phyloP scores from a whole-genome alignment of 92 coral and sea anemone species.

The Epizoanthus scotinus region DNA sequence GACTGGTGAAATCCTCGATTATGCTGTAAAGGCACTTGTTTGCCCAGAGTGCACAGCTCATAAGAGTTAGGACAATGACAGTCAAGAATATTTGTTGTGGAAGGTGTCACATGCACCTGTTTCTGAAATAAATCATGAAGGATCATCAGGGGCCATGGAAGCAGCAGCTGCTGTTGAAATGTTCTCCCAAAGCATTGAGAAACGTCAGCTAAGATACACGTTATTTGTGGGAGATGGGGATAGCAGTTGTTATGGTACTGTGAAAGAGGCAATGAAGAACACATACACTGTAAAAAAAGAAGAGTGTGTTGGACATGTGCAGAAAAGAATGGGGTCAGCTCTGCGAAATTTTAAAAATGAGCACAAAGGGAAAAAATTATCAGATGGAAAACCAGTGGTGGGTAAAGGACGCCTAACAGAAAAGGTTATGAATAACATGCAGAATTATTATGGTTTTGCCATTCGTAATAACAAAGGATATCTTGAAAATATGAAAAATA shows the following conservation, averaged over 20 bases:
- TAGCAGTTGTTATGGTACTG: slow-evolving; percentile 58
- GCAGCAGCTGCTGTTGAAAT: slow-evolving; percentile 67
- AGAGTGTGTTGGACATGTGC: slow-evolving; percentile 64
- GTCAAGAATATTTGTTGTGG: slow-evolving; percentile 47
- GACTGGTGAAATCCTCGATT: slow-evolving; percentile 71
- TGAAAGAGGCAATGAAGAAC: slow-evolving; percentile 50
- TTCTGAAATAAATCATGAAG: too few relatives aligned
- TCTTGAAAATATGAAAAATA: slow-evolving; percentile 42
- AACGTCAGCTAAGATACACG: slow-evolving; percentile 47
- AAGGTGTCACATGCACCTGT: slow-evolving; percentile 47
- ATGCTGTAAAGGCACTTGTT: slow-evolving; percentile 62
- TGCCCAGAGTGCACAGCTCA: slow-evolving; percentile 60
- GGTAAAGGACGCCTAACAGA: slow-evolving; percentile 54
- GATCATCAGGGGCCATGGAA: slow-evolving; percentile 64
- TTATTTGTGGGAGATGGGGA: slow-evolving; percentile 65
- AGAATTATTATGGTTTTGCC: slow-evolving; percentile 50
- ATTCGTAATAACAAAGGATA: slow-evolving; percentile 47
- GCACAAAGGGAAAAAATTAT: slow-evolving; percentile 38
- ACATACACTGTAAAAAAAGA: slow-evolving; percentile 48
- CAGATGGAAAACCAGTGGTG: slow-evolving; percentile 55
- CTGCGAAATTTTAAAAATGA: slow-evolving; percentile 45
- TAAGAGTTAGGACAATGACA: slow-evolving; percentile 45
- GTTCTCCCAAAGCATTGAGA: slow-evolving; percentile 51
- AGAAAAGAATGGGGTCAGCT: slow-evolving; percentile 56
- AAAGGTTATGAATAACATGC: slow-evolving; percentile 49